Evolutionary conservation across 2,113 vertebrate species (phyloP).

Genomic region (Cnemophilus loriae): DNA sequence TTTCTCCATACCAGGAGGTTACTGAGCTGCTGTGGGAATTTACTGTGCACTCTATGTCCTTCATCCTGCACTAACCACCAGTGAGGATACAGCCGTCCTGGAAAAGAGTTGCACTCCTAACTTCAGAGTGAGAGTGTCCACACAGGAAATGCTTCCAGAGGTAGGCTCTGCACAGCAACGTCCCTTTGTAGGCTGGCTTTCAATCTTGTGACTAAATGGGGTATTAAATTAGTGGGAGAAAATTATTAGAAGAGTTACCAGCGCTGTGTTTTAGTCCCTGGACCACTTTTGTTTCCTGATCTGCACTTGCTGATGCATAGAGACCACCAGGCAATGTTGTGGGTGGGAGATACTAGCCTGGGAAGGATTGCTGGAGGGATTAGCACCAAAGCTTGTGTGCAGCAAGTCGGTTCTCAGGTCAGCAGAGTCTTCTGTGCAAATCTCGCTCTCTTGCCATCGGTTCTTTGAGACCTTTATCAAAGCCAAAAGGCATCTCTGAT

Average conservation of each 20-base stretch:
- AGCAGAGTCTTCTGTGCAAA: background rate
- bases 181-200: background rate
- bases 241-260: background rate
- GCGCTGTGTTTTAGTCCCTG: background rate
- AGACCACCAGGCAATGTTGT: background rate
- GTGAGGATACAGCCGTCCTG: background rate
- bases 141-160: background rate
- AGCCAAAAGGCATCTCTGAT: background rate
- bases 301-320: background rate
- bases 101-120: background rate
- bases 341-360: background rate
- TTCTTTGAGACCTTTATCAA: background rate
- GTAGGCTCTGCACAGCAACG: background rate
- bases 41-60: background rate
- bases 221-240: background rate
- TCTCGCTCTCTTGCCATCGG: background rate
- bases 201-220: background rate
- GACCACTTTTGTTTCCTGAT: background rate
- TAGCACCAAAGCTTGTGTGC: background rate
- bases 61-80: background rate
- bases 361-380: background rate
- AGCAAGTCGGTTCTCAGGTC: background rate
- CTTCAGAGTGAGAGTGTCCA: background rate
- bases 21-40: background rate
- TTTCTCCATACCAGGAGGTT: background rate